Conservation (phyloP, 1,140 invertebrate species). For the Drosophila parvula region DNA sequence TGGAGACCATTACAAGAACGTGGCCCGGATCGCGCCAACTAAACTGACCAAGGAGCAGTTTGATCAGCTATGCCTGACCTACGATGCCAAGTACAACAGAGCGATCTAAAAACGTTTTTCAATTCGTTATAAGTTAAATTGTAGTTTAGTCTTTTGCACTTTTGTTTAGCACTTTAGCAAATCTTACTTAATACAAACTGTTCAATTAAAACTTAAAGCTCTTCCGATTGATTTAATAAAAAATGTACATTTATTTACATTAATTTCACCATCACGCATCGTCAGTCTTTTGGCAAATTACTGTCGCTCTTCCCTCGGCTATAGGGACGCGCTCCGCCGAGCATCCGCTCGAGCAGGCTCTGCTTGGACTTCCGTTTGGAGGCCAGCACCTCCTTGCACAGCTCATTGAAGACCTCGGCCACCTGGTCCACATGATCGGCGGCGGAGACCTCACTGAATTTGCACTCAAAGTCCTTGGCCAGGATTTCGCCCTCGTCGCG, state of each 20-base stretch:
- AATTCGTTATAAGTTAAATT: background rate
- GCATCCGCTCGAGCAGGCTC: constrained; percentile 91
- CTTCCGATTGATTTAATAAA: constrained; percentile 7
- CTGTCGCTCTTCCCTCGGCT: constrained; percentile 93
- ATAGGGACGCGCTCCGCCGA: constrained; percentile 90
- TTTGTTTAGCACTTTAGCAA: background rate
- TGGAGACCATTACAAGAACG: constrained; percentile 86
- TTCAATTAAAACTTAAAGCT: no score
- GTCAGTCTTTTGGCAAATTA: constrained; percentile 91
- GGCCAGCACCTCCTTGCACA: constrained; percentile 91
- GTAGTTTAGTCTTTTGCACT: background rate
- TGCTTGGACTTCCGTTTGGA: constrained; percentile 92
- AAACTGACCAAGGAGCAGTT: constrained; percentile 55
- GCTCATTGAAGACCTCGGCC: constrained; percentile 92
- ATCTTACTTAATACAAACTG: no score
- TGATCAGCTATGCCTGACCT: constrained; percentile 47
- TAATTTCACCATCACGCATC: background rate
- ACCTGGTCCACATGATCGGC: constrained; percentile 93
- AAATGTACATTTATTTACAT: constrained; percentile 60
- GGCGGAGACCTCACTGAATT: constrained; percentile 94
- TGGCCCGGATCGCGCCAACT: constrained; percentile 56
- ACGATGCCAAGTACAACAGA: constrained; percentile 35
- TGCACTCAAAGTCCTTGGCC: constrained; percentile 94
- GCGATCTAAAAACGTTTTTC: background rate
- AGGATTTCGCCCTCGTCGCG: constrained; percentile 94